Evolutionary conservation across 2,113 vertebrate genomes (phyloP).

Genomic region (Ptyas mucosa): DNA sequence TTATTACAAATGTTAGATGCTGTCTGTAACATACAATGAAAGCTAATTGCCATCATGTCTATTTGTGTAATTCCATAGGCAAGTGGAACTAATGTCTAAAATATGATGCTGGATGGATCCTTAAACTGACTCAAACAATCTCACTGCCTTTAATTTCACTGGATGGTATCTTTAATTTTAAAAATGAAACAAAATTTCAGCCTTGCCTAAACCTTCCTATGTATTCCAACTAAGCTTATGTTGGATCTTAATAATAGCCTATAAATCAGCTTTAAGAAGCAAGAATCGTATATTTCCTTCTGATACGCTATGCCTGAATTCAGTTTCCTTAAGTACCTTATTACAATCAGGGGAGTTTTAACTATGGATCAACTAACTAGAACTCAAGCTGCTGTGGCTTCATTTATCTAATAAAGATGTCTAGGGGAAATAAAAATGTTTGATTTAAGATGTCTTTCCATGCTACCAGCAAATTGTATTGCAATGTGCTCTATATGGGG

Average conservation of each 20-base stretch:
- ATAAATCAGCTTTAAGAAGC: slow-evolving; percentile 14
- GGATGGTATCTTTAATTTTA: not conserved
- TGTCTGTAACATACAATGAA: not conserved
- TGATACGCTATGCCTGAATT: not conserved
- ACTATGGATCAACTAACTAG: slow-evolving; percentile 5
- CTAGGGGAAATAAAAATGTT: not conserved
- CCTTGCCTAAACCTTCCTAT: not conserved
- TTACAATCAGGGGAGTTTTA: slow-evolving; percentile 5
- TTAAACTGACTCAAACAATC: not conserved
- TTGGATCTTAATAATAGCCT: slow-evolving; percentile 10
- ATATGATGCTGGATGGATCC: not conserved
- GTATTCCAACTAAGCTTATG: not conserved
- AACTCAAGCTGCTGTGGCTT: not conserved
- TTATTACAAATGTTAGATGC: not conserved
- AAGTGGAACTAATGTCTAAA: not conserved
- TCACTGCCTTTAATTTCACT: not conserved
- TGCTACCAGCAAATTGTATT: not conserved
- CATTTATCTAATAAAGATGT: slow-evolving; percentile 2
- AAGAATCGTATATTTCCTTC: not conserved
- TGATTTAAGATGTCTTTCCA: not conserved
- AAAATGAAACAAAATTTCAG: slow-evolving; percentile 2
- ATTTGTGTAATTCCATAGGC: not conserved
- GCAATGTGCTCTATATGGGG: no score
- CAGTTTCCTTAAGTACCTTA: not conserved
- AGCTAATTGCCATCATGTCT: not conserved